phyloP scores from a whole-genome alignment of 2,888 invertebrate genomes.

The Cheilosia urbana region DNA sequence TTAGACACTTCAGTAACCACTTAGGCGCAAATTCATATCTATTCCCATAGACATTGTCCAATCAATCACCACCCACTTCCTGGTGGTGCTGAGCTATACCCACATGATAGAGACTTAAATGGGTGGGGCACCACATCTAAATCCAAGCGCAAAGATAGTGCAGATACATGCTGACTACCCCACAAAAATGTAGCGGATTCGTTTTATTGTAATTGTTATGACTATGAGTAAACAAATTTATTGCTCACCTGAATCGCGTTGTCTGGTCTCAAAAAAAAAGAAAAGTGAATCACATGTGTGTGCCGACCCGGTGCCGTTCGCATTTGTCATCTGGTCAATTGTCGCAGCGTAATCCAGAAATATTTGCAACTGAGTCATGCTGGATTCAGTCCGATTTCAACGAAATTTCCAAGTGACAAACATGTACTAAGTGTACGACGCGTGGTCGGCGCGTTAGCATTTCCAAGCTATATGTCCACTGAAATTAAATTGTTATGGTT shows the following conservation, averaged over 20 bases:
- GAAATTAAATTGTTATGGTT: conserved; percentile 70
- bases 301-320: neutral
- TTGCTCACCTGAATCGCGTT: conserved; percentile 50
- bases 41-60: conserved; percentile 49
- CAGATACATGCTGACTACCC: neutral
- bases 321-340: conserved; percentile 53
- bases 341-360: conserved; percentile 7
- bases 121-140: conserved; percentile 19
- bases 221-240: conserved; percentile 52
- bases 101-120: conserved; percentile 12
- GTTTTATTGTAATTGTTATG: conserved; percentile 42
- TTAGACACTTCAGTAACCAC: conserved; percentile 53
- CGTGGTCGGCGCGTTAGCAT: conserved; percentile 43
- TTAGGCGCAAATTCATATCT: conserved; percentile 60
- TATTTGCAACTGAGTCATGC: conserved; percentile 41
- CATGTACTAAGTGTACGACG: conserved; percentile 7
- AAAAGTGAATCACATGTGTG: conserved; percentile 49
- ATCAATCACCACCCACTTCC: conserved; percentile 75
- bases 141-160: conserved; percentile 7
- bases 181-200: neutral
- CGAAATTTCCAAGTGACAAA: conserved; percentile 34
- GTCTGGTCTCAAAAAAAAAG: neutral
- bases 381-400: conserved; percentile 6
- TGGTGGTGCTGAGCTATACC: conserved; percentile 22
- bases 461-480: neutral